Evolutionary conservation across 2,888 invertebrate species (phyloP).

Genomic region (Shargacucullia verbasci): DNA sequence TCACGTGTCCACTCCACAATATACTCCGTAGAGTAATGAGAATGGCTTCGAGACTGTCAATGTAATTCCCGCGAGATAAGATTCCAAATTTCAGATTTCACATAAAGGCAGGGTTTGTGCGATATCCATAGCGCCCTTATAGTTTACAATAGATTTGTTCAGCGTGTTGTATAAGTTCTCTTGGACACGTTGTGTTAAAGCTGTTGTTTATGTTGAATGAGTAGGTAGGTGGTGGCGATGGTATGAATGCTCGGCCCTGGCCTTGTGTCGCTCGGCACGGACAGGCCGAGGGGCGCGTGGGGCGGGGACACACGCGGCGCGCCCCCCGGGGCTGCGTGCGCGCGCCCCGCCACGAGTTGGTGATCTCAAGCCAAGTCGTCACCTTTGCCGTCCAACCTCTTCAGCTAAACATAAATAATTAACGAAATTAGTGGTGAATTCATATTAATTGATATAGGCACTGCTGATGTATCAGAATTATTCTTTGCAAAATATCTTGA

Average conservation of each 20-base stretch:
- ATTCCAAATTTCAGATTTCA: constrained; percentile 35
- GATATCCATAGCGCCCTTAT: constrained; percentile 24
- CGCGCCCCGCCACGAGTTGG: constrained; percentile 13
- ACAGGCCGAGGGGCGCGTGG: constrained; percentile 39
- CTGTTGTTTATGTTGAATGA: constrained; percentile 43
- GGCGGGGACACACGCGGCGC: constrained; percentile 43
- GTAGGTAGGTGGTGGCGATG: constrained; percentile 24
- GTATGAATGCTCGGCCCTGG: constrained; percentile 13
- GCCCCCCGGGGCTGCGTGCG: constrained; percentile 10
- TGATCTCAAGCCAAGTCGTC: constrained; percentile 83
- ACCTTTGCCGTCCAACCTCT: constrained; percentile 82
- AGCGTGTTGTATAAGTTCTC: constrained; percentile 3
- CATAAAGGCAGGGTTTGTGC: constrained; percentile 22
- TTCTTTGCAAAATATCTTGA: no score
- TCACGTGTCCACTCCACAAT: constrained; percentile 43
- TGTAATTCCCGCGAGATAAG: constrained; percentile 17
- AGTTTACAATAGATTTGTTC: constrained; percentile 25
- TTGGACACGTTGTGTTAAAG: constrained; percentile 25
- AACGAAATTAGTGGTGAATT: constrained; percentile 4
- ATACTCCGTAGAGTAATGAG: constrained; percentile 53
- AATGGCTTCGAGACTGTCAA: constrained; percentile 39
- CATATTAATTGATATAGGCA: background rate
- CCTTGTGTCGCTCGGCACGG: constrained; percentile 28
- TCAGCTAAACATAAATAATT: constrained; percentile 73
- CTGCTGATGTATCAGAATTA: background rate